Evolutionary conservation across 2,888 invertebrate species (phyloP).

Genomic region (Escarpia spicata): DNA sequence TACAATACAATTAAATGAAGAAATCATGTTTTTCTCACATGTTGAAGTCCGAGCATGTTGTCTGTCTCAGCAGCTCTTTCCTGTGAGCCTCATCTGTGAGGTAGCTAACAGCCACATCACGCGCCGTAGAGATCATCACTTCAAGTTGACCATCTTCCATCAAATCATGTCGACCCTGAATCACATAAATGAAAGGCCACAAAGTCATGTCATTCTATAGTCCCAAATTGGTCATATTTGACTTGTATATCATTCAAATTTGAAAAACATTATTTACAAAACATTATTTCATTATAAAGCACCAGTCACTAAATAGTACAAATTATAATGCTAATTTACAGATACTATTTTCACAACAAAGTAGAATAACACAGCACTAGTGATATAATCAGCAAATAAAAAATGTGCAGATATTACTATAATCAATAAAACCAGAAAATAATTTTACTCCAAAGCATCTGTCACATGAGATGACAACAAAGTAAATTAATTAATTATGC

Average conservation of each 20-base stretch:
- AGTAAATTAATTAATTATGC: no score
- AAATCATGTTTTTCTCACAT: slow-evolving; percentile 30
- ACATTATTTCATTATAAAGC: background rate
- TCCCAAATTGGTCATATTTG: background rate
- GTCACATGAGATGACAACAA: no score
- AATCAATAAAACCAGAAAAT: no score
- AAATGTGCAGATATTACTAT: background rate
- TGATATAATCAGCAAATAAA: background rate
- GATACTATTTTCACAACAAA: no score
- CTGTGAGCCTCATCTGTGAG: slow-evolving; percentile 36
- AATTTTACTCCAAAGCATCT: no score
- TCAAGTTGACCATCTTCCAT: slow-evolving; percentile 43
- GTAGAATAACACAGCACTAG: no score
- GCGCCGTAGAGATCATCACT: slow-evolving; percentile 44
- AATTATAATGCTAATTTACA: no score
- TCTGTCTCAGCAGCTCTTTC: slow-evolving; percentile 40
- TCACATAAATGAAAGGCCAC: background rate
- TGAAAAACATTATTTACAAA: no score
- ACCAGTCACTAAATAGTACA: background rate
- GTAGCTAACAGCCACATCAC: slow-evolving; percentile 35
- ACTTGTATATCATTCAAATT: no score
- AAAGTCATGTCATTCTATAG: background rate
- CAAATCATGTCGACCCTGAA: slow-evolving; percentile 46
- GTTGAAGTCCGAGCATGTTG: slow-evolving; percentile 26
- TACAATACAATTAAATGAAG: background rate